Percentiles rank a stretch among this genome's conserved stretches.
phyloP scores from a whole-genome alignment of 2,113 vertebrate species.

The Phyllostomus hastatus region DNA sequence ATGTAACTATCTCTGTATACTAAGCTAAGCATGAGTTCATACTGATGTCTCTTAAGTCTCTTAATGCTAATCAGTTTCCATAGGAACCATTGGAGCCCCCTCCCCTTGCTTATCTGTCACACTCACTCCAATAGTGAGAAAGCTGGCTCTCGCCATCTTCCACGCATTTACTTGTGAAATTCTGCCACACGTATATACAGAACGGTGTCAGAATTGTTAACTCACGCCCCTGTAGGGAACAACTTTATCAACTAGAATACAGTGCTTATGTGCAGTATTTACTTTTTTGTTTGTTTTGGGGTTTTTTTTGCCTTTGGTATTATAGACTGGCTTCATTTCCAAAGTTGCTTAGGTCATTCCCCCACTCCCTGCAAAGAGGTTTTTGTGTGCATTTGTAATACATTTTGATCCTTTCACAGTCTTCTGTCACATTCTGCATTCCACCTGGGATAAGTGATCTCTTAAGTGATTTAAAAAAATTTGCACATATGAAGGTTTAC shows the following conservation, averaged over 20 bases:
- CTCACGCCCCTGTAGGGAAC: neutral
- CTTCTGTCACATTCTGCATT: neutral
- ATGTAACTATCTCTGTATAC: neutral
- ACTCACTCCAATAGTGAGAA: neutral
- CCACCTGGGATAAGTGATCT: neutral
- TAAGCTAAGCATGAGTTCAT: neutral
- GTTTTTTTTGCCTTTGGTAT: neutral
- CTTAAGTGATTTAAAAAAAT: neutral
- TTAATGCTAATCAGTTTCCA: neutral
- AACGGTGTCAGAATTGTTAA: neutral
- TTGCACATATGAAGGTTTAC: neutral
- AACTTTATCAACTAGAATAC: neutral
- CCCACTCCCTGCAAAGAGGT: neutral
- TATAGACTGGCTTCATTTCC: neutral
- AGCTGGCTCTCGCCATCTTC: neutral
- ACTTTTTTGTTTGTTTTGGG: neutral
- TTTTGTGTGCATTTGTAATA: neutral
- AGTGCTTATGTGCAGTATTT: neutral
- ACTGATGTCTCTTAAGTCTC: neutral
- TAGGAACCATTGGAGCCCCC: neutral
- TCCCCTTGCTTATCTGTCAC: neutral
- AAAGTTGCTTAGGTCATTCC: neutral
- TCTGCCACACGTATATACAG: neutral
- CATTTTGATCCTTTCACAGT: neutral
- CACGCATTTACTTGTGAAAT: neutral